These are phyloP conservation scores for Lindbergichthys nudifrons DNA, from an alignment of 2,797 vertebrate species.

Conservation along the genomic window DNA sequence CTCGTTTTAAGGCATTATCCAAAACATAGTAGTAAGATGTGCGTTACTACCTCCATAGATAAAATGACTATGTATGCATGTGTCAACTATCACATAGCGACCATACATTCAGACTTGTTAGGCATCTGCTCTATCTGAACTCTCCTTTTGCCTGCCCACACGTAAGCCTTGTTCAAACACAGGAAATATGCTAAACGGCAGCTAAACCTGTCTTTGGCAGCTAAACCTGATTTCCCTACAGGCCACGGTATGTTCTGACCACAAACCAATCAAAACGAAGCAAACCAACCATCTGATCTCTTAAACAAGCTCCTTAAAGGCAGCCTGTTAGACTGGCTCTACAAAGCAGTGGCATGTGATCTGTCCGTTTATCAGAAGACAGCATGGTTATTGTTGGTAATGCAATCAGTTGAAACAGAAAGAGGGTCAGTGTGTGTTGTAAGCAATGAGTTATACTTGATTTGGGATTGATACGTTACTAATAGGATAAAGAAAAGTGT, in stretches of 20 bases:
- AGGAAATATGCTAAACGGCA: slow-evolving; percentile 7
- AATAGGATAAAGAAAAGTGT: no score
- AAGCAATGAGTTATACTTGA: no score
- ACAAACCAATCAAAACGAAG: slow-evolving; percentile 33
- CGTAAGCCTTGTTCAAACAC: slow-evolving; percentile 6
- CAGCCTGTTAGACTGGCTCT: background rate
- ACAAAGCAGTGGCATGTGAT: slow-evolving; percentile 1
- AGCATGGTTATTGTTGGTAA: no score
- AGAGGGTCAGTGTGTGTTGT: no score
- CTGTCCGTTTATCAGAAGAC: background rate
- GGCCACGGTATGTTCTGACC: background rate
- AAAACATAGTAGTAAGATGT: background rate
- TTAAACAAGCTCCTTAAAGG: slow-evolving; percentile 12
- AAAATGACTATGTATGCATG: slow-evolving; percentile 7
- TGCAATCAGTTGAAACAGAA: no score
- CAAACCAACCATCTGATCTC: background rate
- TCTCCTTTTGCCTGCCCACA: slow-evolving; percentile 8
- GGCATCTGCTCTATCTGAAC: slow-evolving; percentile 10
- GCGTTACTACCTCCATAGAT: background rate
- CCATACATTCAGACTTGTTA: slow-evolving; percentile 14
- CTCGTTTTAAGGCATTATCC: background rate
- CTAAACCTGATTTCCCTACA: slow-evolving; percentile 16
- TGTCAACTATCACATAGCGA: slow-evolving; percentile 23
- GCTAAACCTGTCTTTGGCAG: slow-evolving; percentile 5
- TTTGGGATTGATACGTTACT: no score